Evolutionary conservation across 2,113 vertebrate species (phyloP), one percentile per base, ranked within the genome.

Genomic region (Etheostoma cragini): DNA sequence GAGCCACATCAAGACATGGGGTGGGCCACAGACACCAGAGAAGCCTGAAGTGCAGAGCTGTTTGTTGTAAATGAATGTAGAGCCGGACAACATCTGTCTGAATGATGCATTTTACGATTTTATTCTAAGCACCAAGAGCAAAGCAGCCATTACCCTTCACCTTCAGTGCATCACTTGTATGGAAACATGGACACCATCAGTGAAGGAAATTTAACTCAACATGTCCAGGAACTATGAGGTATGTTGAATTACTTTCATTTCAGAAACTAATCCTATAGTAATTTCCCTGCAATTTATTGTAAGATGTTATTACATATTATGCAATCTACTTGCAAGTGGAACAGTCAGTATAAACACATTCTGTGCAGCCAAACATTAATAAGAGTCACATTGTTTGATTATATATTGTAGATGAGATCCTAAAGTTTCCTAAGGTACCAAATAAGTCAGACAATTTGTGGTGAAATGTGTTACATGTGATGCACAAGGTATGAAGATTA

Each of bases 191-290:
- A 94, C 88, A 82, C 88, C 72, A 78, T 84, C 88, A 88, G 49
- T 77, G 76, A 72, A 92, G 54, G 89, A 67, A 76, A 91, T 94
- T 82, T 91, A 84, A 94, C 90, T 90, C 93, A 95, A 86, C 93
- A 96, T 96, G 95, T 89, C 94, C 95, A 94, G 91, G 90, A 93
- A 92, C 92, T 94, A 95, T 96, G 95, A 96, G 94, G 95, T 96
- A 88, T 62, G 91, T 88, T 5, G 12, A n/a, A 19, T 21, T 45
- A 0, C 6, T 60, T 45, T 63, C 52, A 64, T 3, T 33, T 71
- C 21, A 63, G 33, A 56, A 10, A 60, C 19, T 5, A 15, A n/a
- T 62, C n/a, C 45, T 24, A 0, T 8, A 33, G 8, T 13, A 0
- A 19, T 72, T 11, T 50, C 26, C 10, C 16, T 54, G 15, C 12